phyloP scores from a whole-genome alignment of 92 coral and sea anemone species.

The Pocillopora grandis region DNA sequence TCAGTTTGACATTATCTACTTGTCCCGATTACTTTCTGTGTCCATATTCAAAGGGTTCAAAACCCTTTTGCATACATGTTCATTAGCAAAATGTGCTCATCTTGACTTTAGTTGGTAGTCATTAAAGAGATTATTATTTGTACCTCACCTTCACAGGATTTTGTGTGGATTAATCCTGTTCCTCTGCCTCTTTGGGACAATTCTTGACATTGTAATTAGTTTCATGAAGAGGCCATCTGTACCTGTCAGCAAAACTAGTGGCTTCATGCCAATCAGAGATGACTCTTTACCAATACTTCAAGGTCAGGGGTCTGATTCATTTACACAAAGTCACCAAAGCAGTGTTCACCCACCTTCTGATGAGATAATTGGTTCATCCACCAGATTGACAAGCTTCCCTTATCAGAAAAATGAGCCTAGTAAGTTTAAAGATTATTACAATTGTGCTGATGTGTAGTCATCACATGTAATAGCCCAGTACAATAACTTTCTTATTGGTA shows the following conservation, averaged over 20 bases:
- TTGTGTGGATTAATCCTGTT: constrained; percentile 74
- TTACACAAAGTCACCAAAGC: not conserved
- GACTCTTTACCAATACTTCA: constrained; percentile 9
- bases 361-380: not conserved
- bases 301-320: not conserved
- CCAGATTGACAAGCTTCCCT: not conserved
- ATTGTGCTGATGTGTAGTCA: not conserved
- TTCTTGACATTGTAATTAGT: constrained; percentile 48
- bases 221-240: not conserved
- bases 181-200: constrained; percentile 80
- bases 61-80: too few species aligned
- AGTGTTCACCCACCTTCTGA: constrained; percentile 5
- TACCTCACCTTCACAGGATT: constrained; percentile 29
- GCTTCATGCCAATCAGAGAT: constrained; percentile 26
- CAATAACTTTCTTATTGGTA: not conserved
- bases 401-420: not conserved
- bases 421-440: not conserved
- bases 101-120: not conserved
- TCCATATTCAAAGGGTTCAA: too few species aligned
- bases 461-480: not conserved
- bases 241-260: constrained; percentile 16
- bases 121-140: not conserved
- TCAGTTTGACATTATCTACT: too few species aligned
- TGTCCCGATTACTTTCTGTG: too few species aligned
- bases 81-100: not conserved